Conservation (phyloP, 2,113 vertebrate species). For the Micromys minutus region DNA sequence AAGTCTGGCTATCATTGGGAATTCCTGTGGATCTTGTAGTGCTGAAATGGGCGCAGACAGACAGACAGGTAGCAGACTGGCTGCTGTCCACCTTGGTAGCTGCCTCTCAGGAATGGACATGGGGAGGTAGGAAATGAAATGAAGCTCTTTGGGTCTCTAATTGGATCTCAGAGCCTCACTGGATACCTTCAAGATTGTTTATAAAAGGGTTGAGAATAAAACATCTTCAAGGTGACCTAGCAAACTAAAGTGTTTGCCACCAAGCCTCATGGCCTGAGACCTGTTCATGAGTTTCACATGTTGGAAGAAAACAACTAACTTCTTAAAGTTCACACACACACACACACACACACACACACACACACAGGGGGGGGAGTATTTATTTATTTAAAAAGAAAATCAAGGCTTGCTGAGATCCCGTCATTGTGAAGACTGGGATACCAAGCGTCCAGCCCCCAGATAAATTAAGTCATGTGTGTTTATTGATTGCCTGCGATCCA, state of each 20-base stretch:
- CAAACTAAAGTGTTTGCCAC: not conserved
- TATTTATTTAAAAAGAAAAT: not conserved
- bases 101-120: accelerated
- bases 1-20: not conserved
- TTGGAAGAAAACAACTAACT: not conserved
- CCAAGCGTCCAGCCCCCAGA: not conserved
- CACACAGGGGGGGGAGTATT: too few relatives aligned
- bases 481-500: not conserved
- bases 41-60: not conserved
- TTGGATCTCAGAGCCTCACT: constrained; percentile 12
- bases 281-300: too few relatives aligned
- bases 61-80: not conserved
- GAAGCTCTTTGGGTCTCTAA: not conserved
- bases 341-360: not conserved
- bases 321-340: too few relatives aligned
- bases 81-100: not conserved
- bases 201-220: not conserved
- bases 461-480: not conserved
- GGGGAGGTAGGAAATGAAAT: not conserved
- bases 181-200: not conserved
- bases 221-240: not conserved
- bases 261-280: too few relatives aligned
- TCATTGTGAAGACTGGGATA: not conserved
- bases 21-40: not conserved
- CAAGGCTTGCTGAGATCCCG: not conserved